Conservation (phyloP, 2,888 invertebrate species). For the Trachelus tabidus region DNA sequence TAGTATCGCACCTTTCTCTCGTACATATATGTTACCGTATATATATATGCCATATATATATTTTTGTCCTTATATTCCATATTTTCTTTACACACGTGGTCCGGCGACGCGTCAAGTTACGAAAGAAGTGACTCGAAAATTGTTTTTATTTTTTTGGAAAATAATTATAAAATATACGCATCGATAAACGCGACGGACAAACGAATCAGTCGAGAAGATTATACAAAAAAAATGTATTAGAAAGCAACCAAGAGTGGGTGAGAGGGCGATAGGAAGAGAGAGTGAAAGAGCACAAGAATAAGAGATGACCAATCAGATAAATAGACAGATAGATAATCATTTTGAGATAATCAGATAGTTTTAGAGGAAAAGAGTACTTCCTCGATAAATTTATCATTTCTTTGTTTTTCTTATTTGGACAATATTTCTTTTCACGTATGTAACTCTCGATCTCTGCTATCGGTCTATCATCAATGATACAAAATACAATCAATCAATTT, state of each 20-base stretch:
- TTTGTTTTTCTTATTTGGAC: background rate
- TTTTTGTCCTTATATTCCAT: slow-evolving; percentile 12
- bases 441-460: slow-evolving; percentile 37
- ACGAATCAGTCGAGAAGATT: slow-evolving; percentile 1
- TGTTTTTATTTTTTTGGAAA: background rate
- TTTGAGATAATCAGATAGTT: too few relatives aligned
- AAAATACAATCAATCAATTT: slow-evolving; percentile 65
- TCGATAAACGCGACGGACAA: slow-evolving; percentile 7
- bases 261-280: too few relatives aligned
- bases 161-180: slow-evolving; percentile 4
- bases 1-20: too few relatives aligned
- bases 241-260: background rate
- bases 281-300: too few relatives aligned
- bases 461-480: slow-evolving; percentile 46
- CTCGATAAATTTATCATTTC: slow-evolving; percentile 15
- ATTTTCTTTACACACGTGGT: slow-evolving; percentile 20
- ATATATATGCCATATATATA: too few relatives aligned
- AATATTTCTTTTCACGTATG: slow-evolving; percentile 6
- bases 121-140: too few relatives aligned
- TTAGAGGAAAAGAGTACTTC: slow-evolving; percentile 2
- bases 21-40: too few relatives aligned
- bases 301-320: too few relatives aligned
- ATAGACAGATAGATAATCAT: too few relatives aligned
- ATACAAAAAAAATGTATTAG: slow-evolving; percentile 10
- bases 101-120: slow-evolving; percentile 7